Percentiles rank a stretch among this genome's conserved stretches.
Conservation (phyloP, 2,113 vertebrate genomes). For the Leucopsar rothschildi region DNA sequence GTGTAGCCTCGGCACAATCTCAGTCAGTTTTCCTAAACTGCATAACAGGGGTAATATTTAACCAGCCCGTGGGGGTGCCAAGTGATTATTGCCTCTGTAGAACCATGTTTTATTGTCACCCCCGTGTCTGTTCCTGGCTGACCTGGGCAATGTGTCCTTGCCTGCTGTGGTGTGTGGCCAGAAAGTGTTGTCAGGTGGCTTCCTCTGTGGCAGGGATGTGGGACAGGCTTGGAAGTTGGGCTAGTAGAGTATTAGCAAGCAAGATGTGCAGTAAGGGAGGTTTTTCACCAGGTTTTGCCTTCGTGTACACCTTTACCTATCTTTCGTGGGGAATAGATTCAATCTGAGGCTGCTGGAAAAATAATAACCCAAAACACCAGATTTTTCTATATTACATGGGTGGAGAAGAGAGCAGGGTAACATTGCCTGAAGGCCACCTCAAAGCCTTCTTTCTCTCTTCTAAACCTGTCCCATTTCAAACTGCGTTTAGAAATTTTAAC, state of each 20-base stretch:
- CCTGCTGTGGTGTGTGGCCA: background rate
- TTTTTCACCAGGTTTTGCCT: background rate
- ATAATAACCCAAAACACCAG: background rate
- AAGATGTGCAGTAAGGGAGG: background rate
- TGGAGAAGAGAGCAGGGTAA: background rate
- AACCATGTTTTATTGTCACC: background rate
- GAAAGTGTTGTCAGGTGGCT: background rate
- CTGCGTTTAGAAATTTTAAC: background rate
- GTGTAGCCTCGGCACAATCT: accelerated
- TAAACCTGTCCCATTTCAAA: background rate
- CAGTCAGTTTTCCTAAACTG: background rate
- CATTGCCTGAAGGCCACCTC: background rate
- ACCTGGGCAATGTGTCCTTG: background rate
- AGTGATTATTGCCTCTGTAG: background rate
- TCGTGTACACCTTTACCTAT: accelerated
- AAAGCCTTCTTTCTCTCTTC: background rate
- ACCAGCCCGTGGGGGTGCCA: background rate
- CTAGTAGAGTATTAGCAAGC: background rate
- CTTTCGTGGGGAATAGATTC: background rate
- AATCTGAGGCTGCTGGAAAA: background rate
- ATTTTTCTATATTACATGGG: accelerated
- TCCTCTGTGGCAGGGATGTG: background rate
- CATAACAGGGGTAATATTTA: background rate
- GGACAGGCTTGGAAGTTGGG: background rate
- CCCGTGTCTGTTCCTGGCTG: background rate